These are phyloP conservation scores for Liposcelis brunnea DNA, from an alignment of 2,888 invertebrate genomes.

Conservation along the genomic window DNA sequence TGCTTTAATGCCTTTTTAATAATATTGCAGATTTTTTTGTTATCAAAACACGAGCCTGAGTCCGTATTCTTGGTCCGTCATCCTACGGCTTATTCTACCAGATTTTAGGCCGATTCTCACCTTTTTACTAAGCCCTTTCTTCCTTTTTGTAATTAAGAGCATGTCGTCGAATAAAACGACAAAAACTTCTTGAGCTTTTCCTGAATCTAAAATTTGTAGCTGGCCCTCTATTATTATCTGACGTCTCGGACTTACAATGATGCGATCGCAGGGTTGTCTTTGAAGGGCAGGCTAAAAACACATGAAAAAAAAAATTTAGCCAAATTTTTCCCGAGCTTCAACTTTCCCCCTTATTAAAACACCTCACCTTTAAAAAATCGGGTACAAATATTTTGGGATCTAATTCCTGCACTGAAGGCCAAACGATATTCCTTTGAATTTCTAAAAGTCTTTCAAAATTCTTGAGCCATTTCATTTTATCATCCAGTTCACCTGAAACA, in stretches of 20 bases:
- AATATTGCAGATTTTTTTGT: no score
- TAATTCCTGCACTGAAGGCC: slow-evolving; percentile 40
- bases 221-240: slow-evolving; percentile 29
- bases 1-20: no score
- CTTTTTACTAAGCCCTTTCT: slow-evolving; percentile 31
- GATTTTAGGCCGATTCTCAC: slow-evolving; percentile 5
- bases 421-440: slow-evolving; percentile 39
- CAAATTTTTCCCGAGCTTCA: not conserved
- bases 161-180: slow-evolving; percentile 44
- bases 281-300: slow-evolving; percentile 26
- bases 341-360: no score
- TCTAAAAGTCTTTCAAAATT: slow-evolving; percentile 44
- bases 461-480: slow-evolving; percentile 45
- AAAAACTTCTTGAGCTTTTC: slow-evolving; percentile 37
- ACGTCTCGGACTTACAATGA: slow-evolving; percentile 33
- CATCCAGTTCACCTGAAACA: slow-evolving; percentile 35
- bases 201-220: slow-evolving; percentile 32
- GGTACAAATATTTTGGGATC: slow-evolving; percentile 31
- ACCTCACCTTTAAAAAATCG: slow-evolving; percentile 30
- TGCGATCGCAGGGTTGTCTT: slow-evolving; percentile 40
- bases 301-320: not conserved
- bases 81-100: no score
- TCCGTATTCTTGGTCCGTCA: no score
- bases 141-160: slow-evolving; percentile 37
- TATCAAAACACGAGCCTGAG: no score